These are phyloP conservation scores for Brachionus manjavacas DNA, from an alignment of 1,140 invertebrate genomes.

Conservation along the genomic window DNA sequence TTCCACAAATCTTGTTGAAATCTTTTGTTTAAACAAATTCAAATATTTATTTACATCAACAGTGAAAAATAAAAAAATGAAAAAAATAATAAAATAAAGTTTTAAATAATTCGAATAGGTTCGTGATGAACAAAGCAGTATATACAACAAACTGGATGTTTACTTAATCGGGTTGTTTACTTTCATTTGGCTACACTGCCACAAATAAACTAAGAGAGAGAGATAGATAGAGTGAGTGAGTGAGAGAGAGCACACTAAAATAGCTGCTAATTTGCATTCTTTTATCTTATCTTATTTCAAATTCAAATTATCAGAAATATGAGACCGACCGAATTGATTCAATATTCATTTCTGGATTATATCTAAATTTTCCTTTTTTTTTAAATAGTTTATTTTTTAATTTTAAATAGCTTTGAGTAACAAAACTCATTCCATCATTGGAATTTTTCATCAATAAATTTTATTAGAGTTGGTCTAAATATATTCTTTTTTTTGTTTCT, in stretches of 20 bases:
- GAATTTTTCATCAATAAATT: too few relatives aligned
- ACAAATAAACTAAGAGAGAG: not conserved
- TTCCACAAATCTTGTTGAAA: not conserved
- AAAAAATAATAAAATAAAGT: not conserved
- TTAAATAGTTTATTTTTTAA: too few relatives aligned
- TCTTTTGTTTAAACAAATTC: not conserved
- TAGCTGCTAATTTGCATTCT: not conserved
- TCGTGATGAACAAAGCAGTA: not conserved
- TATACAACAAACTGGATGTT: not conserved
- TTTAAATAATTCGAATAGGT: not conserved
- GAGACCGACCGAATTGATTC: not conserved
- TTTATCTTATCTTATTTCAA: conserved; percentile 23
- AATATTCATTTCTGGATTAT: not conserved
- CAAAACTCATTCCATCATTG: too few relatives aligned
- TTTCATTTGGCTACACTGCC: not conserved
- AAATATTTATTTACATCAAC: not conserved
- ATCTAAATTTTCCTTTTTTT: not conserved
- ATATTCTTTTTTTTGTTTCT: too few relatives aligned
- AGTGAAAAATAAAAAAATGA: not conserved
- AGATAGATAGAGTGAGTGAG: not conserved
- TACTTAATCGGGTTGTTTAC: not conserved
- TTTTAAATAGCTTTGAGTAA: too few relatives aligned
- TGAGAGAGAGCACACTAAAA: not conserved
- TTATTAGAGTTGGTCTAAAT: too few relatives aligned
- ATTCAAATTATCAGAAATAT: conserved; percentile 16